Evolutionary conservation across 2,888 invertebrate genomes (phyloP).

Genomic region (Melinaea menophilus): DNA sequence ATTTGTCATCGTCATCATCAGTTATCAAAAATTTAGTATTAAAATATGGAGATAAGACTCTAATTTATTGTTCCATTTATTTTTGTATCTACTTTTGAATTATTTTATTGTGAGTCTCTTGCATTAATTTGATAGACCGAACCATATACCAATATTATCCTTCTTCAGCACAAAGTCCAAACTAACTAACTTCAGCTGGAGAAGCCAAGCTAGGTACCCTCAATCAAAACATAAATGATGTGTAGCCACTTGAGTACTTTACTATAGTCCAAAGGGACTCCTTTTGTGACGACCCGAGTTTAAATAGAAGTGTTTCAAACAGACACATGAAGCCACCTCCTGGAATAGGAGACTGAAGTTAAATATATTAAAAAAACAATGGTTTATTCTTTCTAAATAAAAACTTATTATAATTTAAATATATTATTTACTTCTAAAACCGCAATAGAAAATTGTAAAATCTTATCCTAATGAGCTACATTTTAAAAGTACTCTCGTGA

Average conservation of each 20-base stretch:
- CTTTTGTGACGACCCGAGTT: conserved; percentile 83
- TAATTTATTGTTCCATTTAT: background rate
- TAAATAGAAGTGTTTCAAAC: conserved; percentile 84
- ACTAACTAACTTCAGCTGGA: conserved; percentile 80
- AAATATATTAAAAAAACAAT: background rate
- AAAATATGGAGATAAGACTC: background rate
- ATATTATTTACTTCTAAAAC: no score
- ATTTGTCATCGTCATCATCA: conserved; percentile 18
- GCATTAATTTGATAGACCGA: background rate
- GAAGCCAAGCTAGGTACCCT: conserved; percentile 76
- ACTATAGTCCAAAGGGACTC: conserved; percentile 85
- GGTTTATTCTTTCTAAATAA: no score
- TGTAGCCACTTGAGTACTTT: conserved; percentile 91
- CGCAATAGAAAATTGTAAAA: no score
- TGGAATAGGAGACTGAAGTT: conserved; percentile 37
- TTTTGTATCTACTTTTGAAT: background rate
- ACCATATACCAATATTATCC: background rate
- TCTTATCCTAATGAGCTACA: no score
- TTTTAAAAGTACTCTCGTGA: no score
- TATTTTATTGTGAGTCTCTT: background rate
- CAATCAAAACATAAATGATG: conserved; percentile 89
- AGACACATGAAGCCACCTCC: conserved; percentile 91
- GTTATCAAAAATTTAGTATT: background rate
- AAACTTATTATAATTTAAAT: no score
- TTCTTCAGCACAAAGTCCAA: conserved; percentile 1